These are phyloP conservation scores for Gymnocephalus cernua DNA, from an alignment of 2,113 vertebrate species.

Conservation along the genomic window DNA sequence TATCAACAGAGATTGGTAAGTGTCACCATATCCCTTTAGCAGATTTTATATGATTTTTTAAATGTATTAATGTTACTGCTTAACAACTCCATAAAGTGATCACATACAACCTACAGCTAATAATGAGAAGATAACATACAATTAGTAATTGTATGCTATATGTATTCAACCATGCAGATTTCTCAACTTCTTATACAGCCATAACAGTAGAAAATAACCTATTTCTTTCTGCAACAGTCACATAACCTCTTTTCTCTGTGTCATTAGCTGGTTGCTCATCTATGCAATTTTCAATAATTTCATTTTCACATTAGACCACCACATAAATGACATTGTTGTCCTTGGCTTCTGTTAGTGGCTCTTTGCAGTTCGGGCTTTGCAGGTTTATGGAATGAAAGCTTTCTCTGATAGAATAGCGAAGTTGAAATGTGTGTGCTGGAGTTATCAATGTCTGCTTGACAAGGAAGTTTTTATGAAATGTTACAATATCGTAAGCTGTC, in stretches of 20 bases:
- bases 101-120: not conserved
- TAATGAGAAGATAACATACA: no score
- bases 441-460: not conserved
- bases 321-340: not conserved
- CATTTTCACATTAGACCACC: not conserved
- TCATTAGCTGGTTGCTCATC: not conserved
- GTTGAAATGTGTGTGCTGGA: not conserved
- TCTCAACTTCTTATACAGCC: not conserved
- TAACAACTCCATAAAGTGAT: not conserved
- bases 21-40: not conserved
- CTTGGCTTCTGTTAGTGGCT: not conserved
- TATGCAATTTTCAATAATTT: not conserved
- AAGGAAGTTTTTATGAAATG: not conserved
- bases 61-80: not conserved
- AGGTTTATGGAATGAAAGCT: conserved; percentile 2
- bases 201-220: not conserved
- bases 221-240: no score
- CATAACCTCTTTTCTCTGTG: not conserved
- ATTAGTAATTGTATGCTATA: not conserved
- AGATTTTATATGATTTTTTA: not conserved
- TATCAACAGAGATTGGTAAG: not conserved
- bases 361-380: not conserved
- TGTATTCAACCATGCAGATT: not conserved
- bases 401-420: not conserved
- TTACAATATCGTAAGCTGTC: not conserved